Evolutionary conservation across 2,113 vertebrate species (phyloP), one percentile per base, ranked within the genome.

Genomic region (Nycticebus coucang): DNA sequence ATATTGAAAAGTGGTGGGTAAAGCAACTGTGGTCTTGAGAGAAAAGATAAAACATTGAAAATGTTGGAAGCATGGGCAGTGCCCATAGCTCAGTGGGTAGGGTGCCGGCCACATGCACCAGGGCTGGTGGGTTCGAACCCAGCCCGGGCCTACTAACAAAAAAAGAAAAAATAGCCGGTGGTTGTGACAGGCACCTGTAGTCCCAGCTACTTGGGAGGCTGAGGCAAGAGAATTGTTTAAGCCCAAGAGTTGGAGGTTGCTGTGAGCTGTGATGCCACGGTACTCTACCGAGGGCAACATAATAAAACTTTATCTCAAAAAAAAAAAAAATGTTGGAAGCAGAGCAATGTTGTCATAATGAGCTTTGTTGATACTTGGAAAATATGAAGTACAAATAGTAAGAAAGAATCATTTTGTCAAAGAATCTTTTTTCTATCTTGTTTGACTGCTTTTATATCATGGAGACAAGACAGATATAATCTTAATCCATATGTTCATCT

Each of bases 1-100:
- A 57, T 74, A 80, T 22, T 91, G 59, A 86, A 82, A 93, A 75
- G 35, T 75, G 75, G 9, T 81, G 86, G 89, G 30, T 86, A 62
- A 83, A 28, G 66, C 74, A 50, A 84, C 69, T 33, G 21, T 72
- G 4, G 18, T 87, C 68, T 91, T 87, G 15, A 85, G 19, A 57
- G 35, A 94, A 81, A 55, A 60, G 17, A 60, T 82, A 59, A 22
- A 53, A 75, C n/a, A 24, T 21, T 94, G 50, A 75, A 75, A 87
- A 91, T 53, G 33, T 41, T 19, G 80, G 45, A 45, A 30, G n/a
- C 33, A 72, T 50, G 45, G 45, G 45, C 45, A 50, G 45, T 50
- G 45, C 45, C 45, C 10, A 10, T 50, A 50, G 45, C 7, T 50
- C 45, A 50, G 45, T 50, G 45, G 45, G 45, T 50, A 50, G 45